Base-by-base conservation (phyloP, 2,113 vertebrate species). In the Equus przewalskii region DNA sequence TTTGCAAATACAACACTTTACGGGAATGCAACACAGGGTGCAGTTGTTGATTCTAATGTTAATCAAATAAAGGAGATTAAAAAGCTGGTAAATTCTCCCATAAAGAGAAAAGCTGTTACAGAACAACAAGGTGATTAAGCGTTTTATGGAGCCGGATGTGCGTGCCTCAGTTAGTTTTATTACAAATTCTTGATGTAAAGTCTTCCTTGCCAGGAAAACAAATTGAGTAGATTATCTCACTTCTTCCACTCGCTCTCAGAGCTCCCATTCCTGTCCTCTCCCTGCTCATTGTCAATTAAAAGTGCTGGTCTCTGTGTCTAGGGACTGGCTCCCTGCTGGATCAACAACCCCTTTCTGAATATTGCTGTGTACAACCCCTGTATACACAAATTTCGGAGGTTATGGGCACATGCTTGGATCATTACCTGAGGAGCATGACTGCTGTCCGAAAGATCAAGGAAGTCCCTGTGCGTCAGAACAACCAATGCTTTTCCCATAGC, bases 131-230 rank as follows among this genome's bases (percentile, higher is more conserved):
- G n/a, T 49, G 81, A 97, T 97, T 69, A 91, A 93, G 60, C 33
- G 0, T 30, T 79, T 97, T 89, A 95, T 93, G 73, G 76, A 94
- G 56, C 64, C 0, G 0, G 26, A 10, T 94, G 21, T 95, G 73
- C 72, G 67, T 78, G 69, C 76, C 96, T 90, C 60, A 2, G 64
- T 89, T 96, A 72, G 60, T 89, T 87, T 98, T 97, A 96, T 79
- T 96, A 89, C 69, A 72, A 89, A 97, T 82, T 62, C 79, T 93
- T 93, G 82, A 94, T 75, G 89, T 69, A 82, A 98, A 98, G 72
- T 44, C 79, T 89, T 73, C 46, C 19, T 69, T 95, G 97, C 88
- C 92, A 72, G 91, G 86, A 94, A 97, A 96, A 83, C 65, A 56
- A 95, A 95, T 70, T 12, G 51, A 65, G 41, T 83, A 90, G 94